phyloP scores from a whole-genome alignment of 1,140 invertebrate species.

The Eueides isabella region DNA sequence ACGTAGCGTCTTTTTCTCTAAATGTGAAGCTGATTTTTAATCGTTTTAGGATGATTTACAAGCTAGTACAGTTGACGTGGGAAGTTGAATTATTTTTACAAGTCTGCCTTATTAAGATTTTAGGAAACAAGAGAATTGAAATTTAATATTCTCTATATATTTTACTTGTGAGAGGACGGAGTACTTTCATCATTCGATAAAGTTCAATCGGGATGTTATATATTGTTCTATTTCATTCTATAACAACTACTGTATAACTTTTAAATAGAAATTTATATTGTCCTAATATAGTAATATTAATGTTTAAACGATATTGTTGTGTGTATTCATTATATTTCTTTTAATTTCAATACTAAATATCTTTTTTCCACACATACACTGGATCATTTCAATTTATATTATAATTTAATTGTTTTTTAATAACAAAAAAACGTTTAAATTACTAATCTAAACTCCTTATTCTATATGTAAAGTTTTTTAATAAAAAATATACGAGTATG shows the following conservation, averaged over 20 bases:
- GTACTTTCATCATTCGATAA: background rate
- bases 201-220: background rate
- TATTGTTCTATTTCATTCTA: background rate
- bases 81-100: no score
- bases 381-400: background rate
- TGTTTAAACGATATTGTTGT: background rate
- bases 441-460: no score
- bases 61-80: background rate
- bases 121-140: no score
- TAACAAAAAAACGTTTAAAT: no score
- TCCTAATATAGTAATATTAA: background rate
- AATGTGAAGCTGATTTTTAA: background rate
- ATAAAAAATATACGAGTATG: no score
- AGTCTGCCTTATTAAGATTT: no score
- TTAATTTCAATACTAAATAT: background rate
- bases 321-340: background rate
- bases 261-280: no score
- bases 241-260: no score
- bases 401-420: background rate
- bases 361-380: background rate
- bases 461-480: no score
- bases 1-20: background rate
- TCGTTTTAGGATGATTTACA: background rate
- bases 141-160: background rate
- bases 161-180: background rate